These are phyloP conservation scores for Cottus gobio DNA, from an alignment of 2,113 vertebrate genomes.

Conservation along the genomic window DNA sequence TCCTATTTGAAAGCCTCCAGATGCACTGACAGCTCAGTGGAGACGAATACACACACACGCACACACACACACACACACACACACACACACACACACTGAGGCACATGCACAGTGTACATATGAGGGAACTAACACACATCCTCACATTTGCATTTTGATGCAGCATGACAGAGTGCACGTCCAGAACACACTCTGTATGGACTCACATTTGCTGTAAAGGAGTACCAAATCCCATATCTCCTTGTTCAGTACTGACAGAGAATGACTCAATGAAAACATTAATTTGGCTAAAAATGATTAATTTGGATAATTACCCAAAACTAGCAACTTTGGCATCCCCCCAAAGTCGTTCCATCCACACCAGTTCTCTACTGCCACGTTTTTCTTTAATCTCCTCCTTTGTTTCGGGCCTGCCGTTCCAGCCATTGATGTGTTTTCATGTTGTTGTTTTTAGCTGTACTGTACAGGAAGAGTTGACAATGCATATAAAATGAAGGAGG, in stretches of 20 bases:
- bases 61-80: not conserved
- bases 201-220: not conserved
- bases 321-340: not conserved
- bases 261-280: not conserved
- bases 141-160: not conserved
- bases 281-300: not conserved
- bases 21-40: constrained; percentile 49
- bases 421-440: not conserved
- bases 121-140: constrained; percentile 4
- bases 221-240: not conserved
- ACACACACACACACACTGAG: not conserved
- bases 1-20: constrained; percentile 61
- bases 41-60: not conserved
- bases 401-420: not conserved
- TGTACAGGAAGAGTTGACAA: not conserved
- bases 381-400: not conserved
- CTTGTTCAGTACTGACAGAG: not conserved
- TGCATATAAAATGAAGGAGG: not conserved
- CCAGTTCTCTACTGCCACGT: not conserved
- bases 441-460: not conserved
- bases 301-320: not conserved
- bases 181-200: not conserved
- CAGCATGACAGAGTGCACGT: not conserved
- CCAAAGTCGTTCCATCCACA: not conserved
- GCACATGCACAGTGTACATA: not conserved